phyloP scores from a whole-genome alignment of 2,888 invertebrate species.

The Seira musarum region DNA sequence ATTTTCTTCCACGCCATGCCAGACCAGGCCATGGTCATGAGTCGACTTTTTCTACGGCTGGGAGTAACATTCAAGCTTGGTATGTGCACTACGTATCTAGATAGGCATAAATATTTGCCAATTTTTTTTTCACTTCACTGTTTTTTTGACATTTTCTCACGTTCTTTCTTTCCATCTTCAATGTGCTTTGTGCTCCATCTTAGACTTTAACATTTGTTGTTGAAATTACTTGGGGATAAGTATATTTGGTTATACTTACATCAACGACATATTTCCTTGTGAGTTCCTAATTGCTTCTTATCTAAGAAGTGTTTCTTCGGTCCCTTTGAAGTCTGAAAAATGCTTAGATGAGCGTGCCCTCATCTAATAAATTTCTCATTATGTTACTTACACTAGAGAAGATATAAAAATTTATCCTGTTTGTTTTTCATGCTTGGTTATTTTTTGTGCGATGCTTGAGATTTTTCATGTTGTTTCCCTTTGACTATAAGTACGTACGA shows the following conservation, averaged over 20 bases:
- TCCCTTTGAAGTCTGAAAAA: constrained; percentile 6
- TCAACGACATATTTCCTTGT: not conserved
- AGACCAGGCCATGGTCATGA: not conserved
- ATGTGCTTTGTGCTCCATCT: not conserved
- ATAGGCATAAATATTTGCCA: constrained; percentile 35
- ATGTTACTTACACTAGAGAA: not conserved
- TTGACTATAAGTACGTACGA: too few species aligned
- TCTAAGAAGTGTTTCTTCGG: not conserved
- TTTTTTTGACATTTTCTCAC: constrained; percentile 56
- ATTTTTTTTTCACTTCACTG: constrained; percentile 15
- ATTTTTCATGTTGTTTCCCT: too few species aligned
- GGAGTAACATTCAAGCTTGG: too few species aligned
- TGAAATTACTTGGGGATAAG: not conserved
- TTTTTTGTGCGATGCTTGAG: too few species aligned
- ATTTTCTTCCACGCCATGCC: not conserved
- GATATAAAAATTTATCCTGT: too few species aligned
- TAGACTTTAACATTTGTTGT: not conserved
- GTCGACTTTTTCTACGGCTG: too few species aligned
- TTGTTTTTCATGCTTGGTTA: not conserved
- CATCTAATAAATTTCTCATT: constrained; percentile 1
- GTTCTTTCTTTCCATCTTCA: constrained; percentile 15
- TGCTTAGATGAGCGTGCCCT: not conserved
- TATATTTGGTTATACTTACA: not conserved
- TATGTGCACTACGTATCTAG: not conserved
- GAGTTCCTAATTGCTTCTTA: not conserved